These are phyloP conservation scores for Eudemis profundana DNA, from an alignment of 2,888 invertebrate genomes.

Conservation along the genomic window DNA sequence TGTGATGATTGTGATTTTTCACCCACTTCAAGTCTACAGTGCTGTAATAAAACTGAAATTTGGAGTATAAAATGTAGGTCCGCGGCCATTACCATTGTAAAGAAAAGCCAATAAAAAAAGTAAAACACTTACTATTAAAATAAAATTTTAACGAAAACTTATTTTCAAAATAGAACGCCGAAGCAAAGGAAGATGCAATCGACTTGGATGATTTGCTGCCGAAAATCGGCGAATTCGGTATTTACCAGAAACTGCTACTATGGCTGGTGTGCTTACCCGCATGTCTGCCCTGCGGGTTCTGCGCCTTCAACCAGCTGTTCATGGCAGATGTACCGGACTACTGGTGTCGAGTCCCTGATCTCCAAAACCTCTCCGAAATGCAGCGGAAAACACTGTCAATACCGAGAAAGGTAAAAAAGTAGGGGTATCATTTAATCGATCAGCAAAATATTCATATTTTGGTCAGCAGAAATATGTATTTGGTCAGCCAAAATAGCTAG, in stretches of 20 bases:
- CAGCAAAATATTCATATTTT: too few relatives aligned
- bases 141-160: too few relatives aligned
- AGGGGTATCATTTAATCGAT: too few relatives aligned
- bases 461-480: too few relatives aligned
- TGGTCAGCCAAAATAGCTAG: too few relatives aligned
- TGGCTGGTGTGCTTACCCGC: constrained; percentile 96
- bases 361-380: constrained; percentile 85
- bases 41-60: too few relatives aligned
- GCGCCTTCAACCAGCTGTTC: constrained; percentile 96
- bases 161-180: constrained; percentile 63
- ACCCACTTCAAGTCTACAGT: too few relatives aligned
- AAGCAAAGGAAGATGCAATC: constrained; percentile 78
- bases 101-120: too few relatives aligned
- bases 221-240: constrained; percentile 95
- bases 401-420: constrained; percentile 81
- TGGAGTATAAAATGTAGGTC: too few relatives aligned
- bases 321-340: constrained; percentile 95
- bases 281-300: constrained; percentile 95
- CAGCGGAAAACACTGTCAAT: constrained; percentile 88
- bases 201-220: constrained; percentile 94
- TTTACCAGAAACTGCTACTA: constrained; percentile 93
- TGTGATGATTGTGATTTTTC: too few relatives aligned
- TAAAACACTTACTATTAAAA: too few relatives aligned
- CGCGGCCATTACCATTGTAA: too few relatives aligned
- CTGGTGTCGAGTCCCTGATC: constrained; percentile 92